Evolutionary conservation across 1,140 invertebrate genomes (phyloP).

Genomic region (Dryas iulia): DNA sequence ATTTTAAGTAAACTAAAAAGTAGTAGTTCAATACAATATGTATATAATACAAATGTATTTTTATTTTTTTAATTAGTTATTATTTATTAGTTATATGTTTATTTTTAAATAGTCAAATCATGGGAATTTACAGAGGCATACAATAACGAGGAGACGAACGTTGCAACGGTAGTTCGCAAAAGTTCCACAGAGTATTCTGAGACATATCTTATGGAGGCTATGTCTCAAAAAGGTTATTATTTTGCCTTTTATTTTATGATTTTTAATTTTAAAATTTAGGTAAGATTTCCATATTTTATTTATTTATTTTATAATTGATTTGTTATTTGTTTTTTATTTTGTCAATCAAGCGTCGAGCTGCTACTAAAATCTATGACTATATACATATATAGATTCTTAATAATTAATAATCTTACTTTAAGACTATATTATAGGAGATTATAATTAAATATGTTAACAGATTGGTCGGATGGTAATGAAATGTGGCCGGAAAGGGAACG

Average conservation of each 20-base stretch:
- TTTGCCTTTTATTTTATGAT: slow-evolving; percentile 5
- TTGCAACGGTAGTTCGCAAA: slow-evolving; percentile 8
- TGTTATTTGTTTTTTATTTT: no score
- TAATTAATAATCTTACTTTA: no score
- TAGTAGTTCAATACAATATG: no score
- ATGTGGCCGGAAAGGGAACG: slow-evolving; percentile 38
- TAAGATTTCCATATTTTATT: not conserved
- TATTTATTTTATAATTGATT: no score
- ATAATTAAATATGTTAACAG: slow-evolving; percentile 24
- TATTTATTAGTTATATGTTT: no score
- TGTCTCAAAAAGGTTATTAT: slow-evolving; percentile 21
- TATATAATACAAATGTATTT: no score
- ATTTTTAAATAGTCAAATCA: no score
- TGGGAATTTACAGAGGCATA: slow-evolving; percentile 21
- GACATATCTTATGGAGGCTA: slow-evolving; percentile 11
- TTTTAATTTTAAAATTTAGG: not conserved
- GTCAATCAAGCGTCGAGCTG: no score
- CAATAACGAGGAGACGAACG: slow-evolving; percentile 7
- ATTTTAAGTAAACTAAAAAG: no score
- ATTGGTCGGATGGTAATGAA: slow-evolving; percentile 29
- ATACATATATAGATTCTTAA: no score
- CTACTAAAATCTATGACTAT: no score
- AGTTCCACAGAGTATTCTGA: slow-evolving; percentile 13
- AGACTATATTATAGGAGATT: not conserved
- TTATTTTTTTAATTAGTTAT: no score